phyloP scores from a whole-genome alignment of 2,888 invertebrate genomes.

The Drosophila niveifrons region DNA sequence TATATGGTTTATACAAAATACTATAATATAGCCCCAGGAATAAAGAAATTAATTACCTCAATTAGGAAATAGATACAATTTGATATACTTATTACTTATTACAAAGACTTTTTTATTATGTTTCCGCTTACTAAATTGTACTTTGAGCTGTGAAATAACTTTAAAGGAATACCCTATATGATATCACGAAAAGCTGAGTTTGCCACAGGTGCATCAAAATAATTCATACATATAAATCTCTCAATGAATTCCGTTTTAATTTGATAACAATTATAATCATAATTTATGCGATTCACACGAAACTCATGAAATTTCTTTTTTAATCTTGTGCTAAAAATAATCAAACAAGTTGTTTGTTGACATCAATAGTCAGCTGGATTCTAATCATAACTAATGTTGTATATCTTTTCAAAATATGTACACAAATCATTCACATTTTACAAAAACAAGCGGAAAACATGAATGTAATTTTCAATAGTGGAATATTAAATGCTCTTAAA shows the following conservation, averaged over 20 bases:
- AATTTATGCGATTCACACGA: background rate
- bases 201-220: background rate
- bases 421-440: background rate
- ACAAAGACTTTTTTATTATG: too few relatives aligned
- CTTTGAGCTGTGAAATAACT: too few relatives aligned
- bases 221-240: background rate
- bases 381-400: background rate
- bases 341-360: background rate
- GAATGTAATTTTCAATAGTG: too few relatives aligned
- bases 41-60: too few relatives aligned
- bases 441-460: background rate
- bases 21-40: too few relatives aligned
- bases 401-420: background rate
- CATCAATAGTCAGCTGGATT: background rate
- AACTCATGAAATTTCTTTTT: background rate
- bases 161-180: background rate
- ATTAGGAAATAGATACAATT: too few relatives aligned
- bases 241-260: background rate
- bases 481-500: too few relatives aligned
- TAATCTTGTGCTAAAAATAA: constrained; percentile 4
- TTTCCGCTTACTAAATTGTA: too few relatives aligned
- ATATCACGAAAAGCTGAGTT: background rate
- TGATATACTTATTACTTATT: too few relatives aligned
- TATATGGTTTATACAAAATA: too few relatives aligned
- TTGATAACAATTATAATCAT: constrained; percentile 3